Conservation (phyloP, 2,888 invertebrate species). For the Scotopteryx bipunctaria region DNA sequence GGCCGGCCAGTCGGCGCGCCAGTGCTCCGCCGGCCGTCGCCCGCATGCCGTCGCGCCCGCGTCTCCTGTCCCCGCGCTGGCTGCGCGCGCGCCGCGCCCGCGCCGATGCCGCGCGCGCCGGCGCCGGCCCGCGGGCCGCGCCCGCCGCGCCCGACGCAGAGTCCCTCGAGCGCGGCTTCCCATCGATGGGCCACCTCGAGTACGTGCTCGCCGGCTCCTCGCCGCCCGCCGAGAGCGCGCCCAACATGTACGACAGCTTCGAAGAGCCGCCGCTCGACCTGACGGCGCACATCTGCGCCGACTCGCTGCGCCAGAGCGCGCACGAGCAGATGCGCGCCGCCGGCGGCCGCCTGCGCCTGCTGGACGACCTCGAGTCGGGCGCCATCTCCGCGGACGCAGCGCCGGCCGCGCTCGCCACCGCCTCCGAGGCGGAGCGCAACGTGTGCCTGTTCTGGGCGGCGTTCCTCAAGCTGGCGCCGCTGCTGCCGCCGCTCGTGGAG, state of each 20-base stretch:
- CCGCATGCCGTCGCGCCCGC: constrained; percentile 74
- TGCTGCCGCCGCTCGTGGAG: constrained; percentile 85
- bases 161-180: constrained; percentile 86
- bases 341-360: constrained; percentile 86
- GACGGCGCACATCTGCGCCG: constrained; percentile 88
- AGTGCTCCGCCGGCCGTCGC: constrained; percentile 61
- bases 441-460: constrained; percentile 89
- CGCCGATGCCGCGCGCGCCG: constrained; percentile 49
- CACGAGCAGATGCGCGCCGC: constrained; percentile 89
- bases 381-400: constrained; percentile 84
- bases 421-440: constrained; percentile 87
- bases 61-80: constrained; percentile 57
- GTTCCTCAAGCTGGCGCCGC: constrained; percentile 87
- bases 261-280: constrained; percentile 88
- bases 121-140: constrained; percentile 44
- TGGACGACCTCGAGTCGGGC: constrained; percentile 89
- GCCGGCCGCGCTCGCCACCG: constrained; percentile 75
- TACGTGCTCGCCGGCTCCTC: constrained; percentile 92
- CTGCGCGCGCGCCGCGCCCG: constrained; percentile 60
- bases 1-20: constrained; percentile 40
- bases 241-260: constrained; percentile 92
- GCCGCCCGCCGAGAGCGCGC: constrained; percentile 91
- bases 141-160: constrained; percentile 55
- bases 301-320: constrained; percentile 88
- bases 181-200: constrained; percentile 87